Evolutionary conservation across 2,797 vertebrate genomes (phyloP).

Genomic region (Macroramphosus scolopax): DNA sequence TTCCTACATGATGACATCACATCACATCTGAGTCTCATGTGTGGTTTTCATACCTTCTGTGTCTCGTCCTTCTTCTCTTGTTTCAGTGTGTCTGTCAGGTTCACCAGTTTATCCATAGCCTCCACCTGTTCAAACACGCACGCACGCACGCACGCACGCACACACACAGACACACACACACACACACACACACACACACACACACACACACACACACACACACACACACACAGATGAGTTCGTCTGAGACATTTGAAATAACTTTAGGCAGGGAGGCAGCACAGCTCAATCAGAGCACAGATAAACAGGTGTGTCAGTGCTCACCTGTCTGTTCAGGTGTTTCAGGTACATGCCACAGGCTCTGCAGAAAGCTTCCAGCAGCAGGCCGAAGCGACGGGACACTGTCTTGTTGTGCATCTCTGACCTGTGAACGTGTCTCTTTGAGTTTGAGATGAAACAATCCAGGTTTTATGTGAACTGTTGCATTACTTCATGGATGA

Average conservation of each 20-base stretch:
- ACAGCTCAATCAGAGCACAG: neutral
- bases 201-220: too few relatives aligned
- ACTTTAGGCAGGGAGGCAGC: too few relatives aligned
- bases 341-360: conserved; percentile 85
- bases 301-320: neutral
- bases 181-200: too few relatives aligned
- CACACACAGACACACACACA: conserved; percentile 10
- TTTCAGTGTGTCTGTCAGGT: conserved; percentile 80
- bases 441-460: neutral
- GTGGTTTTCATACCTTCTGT: conserved; percentile 61
- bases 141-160: too few relatives aligned
- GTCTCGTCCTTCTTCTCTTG: conserved; percentile 84
- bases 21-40: neutral
- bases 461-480: neutral
- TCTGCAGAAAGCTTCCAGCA: conserved; percentile 82
- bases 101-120: conserved; percentile 84
- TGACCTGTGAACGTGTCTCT: conserved; percentile 55
- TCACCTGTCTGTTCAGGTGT: conserved; percentile 79
- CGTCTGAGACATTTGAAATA: too few relatives aligned
- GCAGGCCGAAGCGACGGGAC: conserved; percentile 76
- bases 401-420: conserved; percentile 84
- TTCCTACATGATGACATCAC: neutral
- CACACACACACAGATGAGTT: too few relatives aligned
- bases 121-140: conserved; percentile 76
- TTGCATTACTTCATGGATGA: neutral